Conservation (phyloP, 2,113 vertebrate species). For the Zeus faber region DNA sequence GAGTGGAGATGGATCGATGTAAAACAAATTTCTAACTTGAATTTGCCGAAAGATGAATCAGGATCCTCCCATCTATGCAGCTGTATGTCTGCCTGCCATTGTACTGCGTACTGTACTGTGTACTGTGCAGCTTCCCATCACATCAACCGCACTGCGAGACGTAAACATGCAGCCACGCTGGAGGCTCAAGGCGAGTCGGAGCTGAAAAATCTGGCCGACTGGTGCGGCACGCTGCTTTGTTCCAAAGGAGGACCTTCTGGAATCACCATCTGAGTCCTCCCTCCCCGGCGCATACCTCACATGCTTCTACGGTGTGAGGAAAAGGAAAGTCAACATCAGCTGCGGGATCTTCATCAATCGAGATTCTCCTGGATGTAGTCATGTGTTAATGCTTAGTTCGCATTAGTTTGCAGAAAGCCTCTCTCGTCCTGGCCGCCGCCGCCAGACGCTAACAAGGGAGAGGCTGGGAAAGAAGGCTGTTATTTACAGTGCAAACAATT, state of each 20-base stretch:
- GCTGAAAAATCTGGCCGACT: slow-evolving; percentile 21
- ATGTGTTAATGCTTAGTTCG: not conserved
- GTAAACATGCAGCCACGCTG: too few species aligned
- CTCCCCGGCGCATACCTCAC: slow-evolving; percentile 39
- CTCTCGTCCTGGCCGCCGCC: slow-evolving; percentile 13
- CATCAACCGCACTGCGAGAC: too few species aligned
- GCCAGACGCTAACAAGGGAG: slow-evolving; percentile 40
- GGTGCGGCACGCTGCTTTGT: slow-evolving; percentile 19
- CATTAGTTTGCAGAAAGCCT: slow-evolving; percentile 22
- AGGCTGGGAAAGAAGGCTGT: slow-evolving; percentile 43
- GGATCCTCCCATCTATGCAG: too few species aligned
- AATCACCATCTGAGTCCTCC: slow-evolving; percentile 39
- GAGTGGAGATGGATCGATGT: too few species aligned
- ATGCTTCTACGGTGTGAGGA: slow-evolving; percentile 35
- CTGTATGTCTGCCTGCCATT: slow-evolving; percentile 3
- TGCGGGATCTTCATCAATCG: slow-evolving; percentile 10
- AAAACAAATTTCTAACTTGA: too few species aligned
- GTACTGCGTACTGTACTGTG: too few species aligned
- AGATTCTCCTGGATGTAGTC: not conserved
- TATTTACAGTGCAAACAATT: slow-evolving; percentile 55
- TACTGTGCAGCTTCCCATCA: slow-evolving; percentile 14
- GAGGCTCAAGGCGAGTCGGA: too few species aligned
- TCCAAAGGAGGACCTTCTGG: slow-evolving; percentile 50
- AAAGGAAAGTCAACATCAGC: slow-evolving; percentile 27
- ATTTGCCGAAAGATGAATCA: too few species aligned